phyloP scores from a whole-genome alignment of 2,797 vertebrate species.

The Atherinosoma microstoma region DNA sequence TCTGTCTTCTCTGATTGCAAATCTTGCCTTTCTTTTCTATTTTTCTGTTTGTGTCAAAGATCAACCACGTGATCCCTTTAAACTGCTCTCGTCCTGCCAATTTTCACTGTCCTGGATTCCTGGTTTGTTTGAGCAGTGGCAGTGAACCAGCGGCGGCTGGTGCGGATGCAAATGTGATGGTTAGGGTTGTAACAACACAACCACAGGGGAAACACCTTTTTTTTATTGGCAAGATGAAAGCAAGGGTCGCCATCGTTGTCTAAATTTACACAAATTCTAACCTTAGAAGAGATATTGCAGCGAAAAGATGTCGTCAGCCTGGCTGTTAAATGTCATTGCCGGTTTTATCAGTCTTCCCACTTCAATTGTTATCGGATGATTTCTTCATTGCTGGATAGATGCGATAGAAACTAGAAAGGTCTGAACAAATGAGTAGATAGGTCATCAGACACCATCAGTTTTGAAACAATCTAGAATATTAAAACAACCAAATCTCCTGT shows the following conservation, averaged over 20 bases:
- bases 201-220: constrained; percentile 48
- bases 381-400: constrained; percentile 13
- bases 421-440: constrained; percentile 9
- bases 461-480: background rate
- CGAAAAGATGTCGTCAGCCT: constrained; percentile 32
- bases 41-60: constrained; percentile 40
- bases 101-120: constrained; percentile 20
- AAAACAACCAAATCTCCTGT: background rate
- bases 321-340: constrained; percentile 45
- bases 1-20: constrained; percentile 55
- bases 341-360: constrained; percentile 40
- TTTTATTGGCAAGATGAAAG: constrained; percentile 30
- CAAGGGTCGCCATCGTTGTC: constrained; percentile 53
- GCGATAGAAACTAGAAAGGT: constrained; percentile 21
- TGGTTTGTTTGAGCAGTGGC: constrained; percentile 11
- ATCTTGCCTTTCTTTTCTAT: constrained; percentile 40
- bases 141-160: constrained; percentile 26
- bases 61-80: constrained; percentile 27
- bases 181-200: constrained; percentile 34
- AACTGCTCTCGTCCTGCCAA: constrained; percentile 24
- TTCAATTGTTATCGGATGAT: constrained; percentile 47
- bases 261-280: constrained; percentile 72
- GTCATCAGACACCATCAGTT: constrained; percentile 13
- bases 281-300: constrained; percentile 45
- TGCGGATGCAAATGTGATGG: constrained; percentile 60